These are phyloP conservation scores for Drosophila kepulauana DNA, from an alignment of 1,140 invertebrate genomes.

Conservation along the genomic window DNA sequence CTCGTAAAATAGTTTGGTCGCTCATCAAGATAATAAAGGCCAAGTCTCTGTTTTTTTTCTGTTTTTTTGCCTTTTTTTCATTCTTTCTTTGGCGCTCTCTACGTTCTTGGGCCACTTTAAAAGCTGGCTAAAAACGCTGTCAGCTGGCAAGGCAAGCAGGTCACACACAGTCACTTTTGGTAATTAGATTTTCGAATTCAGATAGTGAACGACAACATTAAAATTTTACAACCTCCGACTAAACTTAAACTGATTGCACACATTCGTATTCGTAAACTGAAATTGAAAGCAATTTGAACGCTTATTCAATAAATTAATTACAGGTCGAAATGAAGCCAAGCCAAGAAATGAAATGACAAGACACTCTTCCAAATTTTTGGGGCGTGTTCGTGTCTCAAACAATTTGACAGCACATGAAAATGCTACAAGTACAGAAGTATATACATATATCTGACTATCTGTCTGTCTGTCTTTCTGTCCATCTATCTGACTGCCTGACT, in stretches of 20 bases:
- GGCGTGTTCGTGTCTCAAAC: constrained; percentile 18
- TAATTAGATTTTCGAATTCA: constrained; percentile 77
- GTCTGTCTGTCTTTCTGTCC: constrained; percentile 10
- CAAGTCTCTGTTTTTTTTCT: constrained; percentile 32
- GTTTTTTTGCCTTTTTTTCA: constrained; percentile 6
- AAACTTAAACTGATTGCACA: constrained; percentile 28
- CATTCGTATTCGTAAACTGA: constrained; percentile 8
- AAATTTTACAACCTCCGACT: constrained; percentile 76
- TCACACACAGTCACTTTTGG: constrained; percentile 72
- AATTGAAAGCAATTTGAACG: constrained; percentile 58
- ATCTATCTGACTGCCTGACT: constrained; percentile 18
- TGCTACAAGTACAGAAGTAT: not conserved
- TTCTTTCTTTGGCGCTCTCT: constrained; percentile 24
- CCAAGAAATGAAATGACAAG: constrained; percentile 55
- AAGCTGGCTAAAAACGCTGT: constrained; percentile 39
- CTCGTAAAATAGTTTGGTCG: constrained; percentile 82
- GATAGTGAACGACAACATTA: constrained; percentile 78
- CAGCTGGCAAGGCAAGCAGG: constrained; percentile 64
- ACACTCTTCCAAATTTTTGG: constrained; percentile 14
- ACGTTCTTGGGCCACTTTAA: constrained; percentile 44
- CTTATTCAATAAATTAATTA: constrained; percentile 78
- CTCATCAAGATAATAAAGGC: constrained; percentile 80
- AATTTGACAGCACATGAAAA: constrained; percentile 42
- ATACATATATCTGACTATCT: constrained; percentile 20
- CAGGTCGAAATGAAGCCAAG: constrained; percentile 32